These are phyloP conservation scores for Macrocentrus cingulum DNA, from an alignment of 1,140 invertebrate genomes.

Conservation along the genomic window DNA sequence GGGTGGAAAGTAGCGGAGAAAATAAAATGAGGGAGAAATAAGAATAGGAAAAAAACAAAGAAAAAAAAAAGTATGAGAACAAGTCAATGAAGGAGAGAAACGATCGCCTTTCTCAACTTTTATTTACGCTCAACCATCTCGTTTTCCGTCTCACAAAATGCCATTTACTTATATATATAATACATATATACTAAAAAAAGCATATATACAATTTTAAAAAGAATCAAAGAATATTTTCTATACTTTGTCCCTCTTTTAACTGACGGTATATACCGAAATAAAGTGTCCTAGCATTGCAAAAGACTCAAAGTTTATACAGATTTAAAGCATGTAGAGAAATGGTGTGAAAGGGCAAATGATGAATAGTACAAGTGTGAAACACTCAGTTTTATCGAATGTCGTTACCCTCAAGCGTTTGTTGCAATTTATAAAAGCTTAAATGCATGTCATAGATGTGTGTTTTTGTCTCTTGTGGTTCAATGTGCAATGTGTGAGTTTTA, in stretches of 20 bases:
- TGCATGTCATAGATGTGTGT: slow-evolving; percentile 16
- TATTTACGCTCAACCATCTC: not conserved
- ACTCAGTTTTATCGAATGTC: slow-evolving; percentile 19
- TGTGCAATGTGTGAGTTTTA: too few relatives aligned
- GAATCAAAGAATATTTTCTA: too few relatives aligned
- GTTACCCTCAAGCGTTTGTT: slow-evolving; percentile 15
- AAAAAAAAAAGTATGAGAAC: not conserved
- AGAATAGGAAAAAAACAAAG: not conserved
- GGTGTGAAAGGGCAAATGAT: not conserved
- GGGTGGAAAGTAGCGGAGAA: not conserved
- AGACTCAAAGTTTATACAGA: too few relatives aligned
- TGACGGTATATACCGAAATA: too few relatives aligned
- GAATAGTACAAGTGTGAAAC: not conserved
- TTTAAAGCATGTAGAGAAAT: not conserved
- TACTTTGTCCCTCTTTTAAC: too few relatives aligned
- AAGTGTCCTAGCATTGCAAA: too few relatives aligned
- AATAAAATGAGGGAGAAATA: not conserved
- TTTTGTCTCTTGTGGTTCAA: too few relatives aligned
- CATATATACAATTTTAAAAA: too few relatives aligned
- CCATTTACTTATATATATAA: too few relatives aligned
- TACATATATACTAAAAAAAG: too few relatives aligned
- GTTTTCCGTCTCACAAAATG: not conserved
- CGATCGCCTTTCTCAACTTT: slow-evolving; percentile 4
- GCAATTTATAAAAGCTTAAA: slow-evolving; percentile 24
- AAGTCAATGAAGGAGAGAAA: slow-evolving; percentile 10